A percentile compares a stretch with the other conserved stretches of the same genome.
Evolutionary conservation across 2,888 invertebrate species (phyloP).

Genomic region (Limnephilus rhombicus): DNA sequence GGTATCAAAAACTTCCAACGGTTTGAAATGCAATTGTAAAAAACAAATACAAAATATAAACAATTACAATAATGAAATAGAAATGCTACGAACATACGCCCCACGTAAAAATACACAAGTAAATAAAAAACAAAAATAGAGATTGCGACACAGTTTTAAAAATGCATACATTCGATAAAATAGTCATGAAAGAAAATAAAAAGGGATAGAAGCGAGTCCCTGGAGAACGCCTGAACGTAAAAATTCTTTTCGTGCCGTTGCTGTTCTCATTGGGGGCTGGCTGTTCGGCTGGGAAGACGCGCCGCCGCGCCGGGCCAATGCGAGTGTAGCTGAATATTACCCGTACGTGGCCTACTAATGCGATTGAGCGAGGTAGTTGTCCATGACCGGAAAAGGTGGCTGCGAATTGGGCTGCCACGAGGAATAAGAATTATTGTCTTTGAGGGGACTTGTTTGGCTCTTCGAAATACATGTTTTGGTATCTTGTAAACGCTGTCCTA

Average conservation of each 20-base stretch:
- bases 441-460: slow-evolving; percentile 9
- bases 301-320: not conserved
- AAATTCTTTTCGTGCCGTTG: not conserved
- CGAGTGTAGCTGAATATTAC: not conserved
- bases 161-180: not conserved
- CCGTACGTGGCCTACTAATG: not conserved
- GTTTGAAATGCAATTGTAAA: not conserved
- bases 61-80: too few species aligned
- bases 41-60: not conserved
- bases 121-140: too few species aligned
- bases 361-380: slow-evolving; percentile 18
- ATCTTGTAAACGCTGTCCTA: not conserved
- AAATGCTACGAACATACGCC: too few species aligned
- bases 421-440: slow-evolving; percentile 33
- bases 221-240: not conserved
- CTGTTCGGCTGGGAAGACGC: not conserved
- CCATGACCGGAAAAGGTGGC: slow-evolving; percentile 41
- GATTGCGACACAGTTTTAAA: not conserved
- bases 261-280: not conserved
- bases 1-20: not conserved
- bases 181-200: not conserved
- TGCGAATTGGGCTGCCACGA: slow-evolving; percentile 5
- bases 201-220: not conserved
- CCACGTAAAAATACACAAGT: too few species aligned
- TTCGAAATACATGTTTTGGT: not conserved